Conservation (phyloP, 2,888 invertebrate species). For the Loripinus fragilis region DNA sequence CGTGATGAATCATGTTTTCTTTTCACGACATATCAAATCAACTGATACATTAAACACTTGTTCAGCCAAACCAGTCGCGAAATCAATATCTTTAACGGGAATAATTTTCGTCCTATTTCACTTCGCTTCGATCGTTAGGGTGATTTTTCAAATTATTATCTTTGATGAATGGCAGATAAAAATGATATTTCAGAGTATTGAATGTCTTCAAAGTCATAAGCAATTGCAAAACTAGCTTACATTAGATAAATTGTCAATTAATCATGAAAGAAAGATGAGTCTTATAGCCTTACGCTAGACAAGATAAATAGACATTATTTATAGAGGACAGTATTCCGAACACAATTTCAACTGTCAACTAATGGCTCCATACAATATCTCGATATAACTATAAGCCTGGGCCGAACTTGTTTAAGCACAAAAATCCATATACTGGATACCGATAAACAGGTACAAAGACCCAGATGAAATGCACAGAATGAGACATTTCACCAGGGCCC, state of each 20-base stretch:
- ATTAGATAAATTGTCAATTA: conserved; percentile 54
- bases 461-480: too few relatives aligned
- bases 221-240: conserved; percentile 36
- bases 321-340: conserved; percentile 47
- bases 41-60: too few relatives aligned
- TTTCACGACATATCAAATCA: too few relatives aligned
- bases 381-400: too few relatives aligned
- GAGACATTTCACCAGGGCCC: neutral
- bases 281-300: conserved; percentile 42
- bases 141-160: conserved; percentile 27
- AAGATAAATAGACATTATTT: conserved; percentile 63
- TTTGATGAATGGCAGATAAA: conserved; percentile 32
- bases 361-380: conserved; percentile 56
- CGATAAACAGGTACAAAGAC: too few relatives aligned
- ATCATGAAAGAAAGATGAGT: conserved; percentile 55
- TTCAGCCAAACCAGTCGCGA: neutral
- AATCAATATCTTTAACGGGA: conserved; percentile 1
- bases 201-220: conserved; percentile 37
- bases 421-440: too few relatives aligned
- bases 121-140: conserved; percentile 6
- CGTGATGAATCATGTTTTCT: too few relatives aligned
- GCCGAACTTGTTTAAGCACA: too few relatives aligned
- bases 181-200: conserved; percentile 45
- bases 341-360: conserved; percentile 57
- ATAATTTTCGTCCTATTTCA: conserved; percentile 12